A percentile compares a stretch with the other conserved stretches of the same genome.
Conservation (phyloP, 1,140 invertebrate genomes). For the Drosophila ohnishii region DNA sequence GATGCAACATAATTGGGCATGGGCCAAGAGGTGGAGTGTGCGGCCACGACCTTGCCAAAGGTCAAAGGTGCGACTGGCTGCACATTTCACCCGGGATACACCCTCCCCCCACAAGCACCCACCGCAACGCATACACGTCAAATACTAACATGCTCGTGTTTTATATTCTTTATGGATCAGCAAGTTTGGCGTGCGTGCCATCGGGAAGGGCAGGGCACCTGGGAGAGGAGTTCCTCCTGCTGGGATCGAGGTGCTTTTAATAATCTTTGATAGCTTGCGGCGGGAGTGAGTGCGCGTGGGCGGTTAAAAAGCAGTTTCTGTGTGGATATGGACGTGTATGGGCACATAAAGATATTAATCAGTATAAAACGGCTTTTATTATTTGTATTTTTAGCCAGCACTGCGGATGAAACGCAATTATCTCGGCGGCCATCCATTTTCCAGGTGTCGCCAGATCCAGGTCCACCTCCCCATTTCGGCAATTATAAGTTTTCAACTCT, state of each 20-base stretch:
- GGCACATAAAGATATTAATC: constrained; percentile 53
- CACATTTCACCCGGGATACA: constrained; percentile 17
- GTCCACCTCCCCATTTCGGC: constrained; percentile 2
- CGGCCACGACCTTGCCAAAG: constrained; percentile 44
- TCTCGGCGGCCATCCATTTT: not conserved
- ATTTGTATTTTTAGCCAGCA: constrained; percentile 14
- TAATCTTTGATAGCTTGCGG: constrained; percentile 71
- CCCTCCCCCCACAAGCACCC: constrained; percentile 23
- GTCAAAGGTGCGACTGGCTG: constrained; percentile 48
- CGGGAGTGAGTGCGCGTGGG: constrained; percentile 23
- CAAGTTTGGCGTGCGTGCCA: constrained; percentile 68
- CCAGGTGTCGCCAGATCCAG: constrained; percentile 5
- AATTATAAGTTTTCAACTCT: constrained; percentile 23
- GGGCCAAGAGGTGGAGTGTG: constrained; percentile 1
- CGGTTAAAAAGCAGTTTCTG: constrained; percentile 27
- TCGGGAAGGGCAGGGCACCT: not conserved
- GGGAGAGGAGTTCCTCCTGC: constrained; percentile 25
- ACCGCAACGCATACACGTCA: constrained; percentile 34
- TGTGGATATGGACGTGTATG: constrained; percentile 20
- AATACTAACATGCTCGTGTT: constrained; percentile 72
- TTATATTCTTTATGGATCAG: constrained; percentile 78
- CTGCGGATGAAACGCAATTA: constrained; percentile 12
- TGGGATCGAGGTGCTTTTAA: constrained; percentile 74
- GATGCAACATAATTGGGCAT: constrained; percentile 15
- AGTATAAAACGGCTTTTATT: constrained; percentile 46